Evolutionary conservation across 2,113 vertebrate genomes (phyloP), one percentile per base, ranked within the genome.

Genomic region (Pteronura brasiliensis): DNA sequence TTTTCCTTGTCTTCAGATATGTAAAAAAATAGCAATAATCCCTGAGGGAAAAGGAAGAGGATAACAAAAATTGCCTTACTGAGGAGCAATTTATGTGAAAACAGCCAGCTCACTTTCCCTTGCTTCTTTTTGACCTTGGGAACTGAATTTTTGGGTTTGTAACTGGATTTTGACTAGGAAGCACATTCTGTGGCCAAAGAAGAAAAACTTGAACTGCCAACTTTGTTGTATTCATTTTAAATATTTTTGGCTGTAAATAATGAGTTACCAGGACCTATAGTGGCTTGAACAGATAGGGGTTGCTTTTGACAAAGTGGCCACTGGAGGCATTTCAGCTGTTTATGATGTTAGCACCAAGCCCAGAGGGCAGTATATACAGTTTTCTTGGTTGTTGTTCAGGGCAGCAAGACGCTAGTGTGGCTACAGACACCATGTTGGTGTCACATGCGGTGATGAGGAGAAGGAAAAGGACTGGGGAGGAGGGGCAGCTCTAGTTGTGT

Each of bases 101-200:
- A 69, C 8, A 88, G n/a, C 44, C 63, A 57, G 4, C 36, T 90
- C 21, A 76, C 47, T 65, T 59, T 87, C 42, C 31, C 34, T 90
- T 31, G 15, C 21, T n/a, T 80, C 12, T 20, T 92, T 96, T 90
- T 76, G n/a, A 59, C 93, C 61, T 72, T 39, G 20, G 21, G 36
- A 95, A 57, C 69, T 76, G n/a, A 13, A 86, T 96, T 69, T 61
- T 39, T 74, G 36, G 4, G 14, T 81, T 79, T 85, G 27, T 87
- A 92, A 36, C 61, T 93, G 44, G 17, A 67, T 65, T 93, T 94
- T 97, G 39, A 71, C 69, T 94, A 55, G 17, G 25, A 9, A 65
- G 1, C 18, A 61, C 29, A 7, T 55, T 84, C 29, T 57, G 3
- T 83, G 74, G 15, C n/a, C 29, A 34, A 10, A 55, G n/a, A 92